Evolutionary conservation across 2,888 invertebrate genomes (phyloP), one percentile per base, ranked within the genome.

Genomic region (Gasteruption jaculator): DNA sequence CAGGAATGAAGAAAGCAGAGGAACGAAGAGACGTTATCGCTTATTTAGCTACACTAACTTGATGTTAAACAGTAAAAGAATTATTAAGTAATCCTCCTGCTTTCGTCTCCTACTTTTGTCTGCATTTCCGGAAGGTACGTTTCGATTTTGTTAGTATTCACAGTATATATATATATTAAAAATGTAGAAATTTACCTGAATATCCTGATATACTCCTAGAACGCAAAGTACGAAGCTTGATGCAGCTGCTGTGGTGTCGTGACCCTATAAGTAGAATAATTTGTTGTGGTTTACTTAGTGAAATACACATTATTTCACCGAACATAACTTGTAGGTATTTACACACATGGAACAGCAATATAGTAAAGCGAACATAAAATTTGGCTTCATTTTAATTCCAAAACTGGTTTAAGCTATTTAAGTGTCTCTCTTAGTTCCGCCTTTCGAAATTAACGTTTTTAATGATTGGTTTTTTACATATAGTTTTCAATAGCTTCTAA

Each of bases 171-270:
- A 26, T 15, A 12, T 21, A 30, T 20, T 32, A 21, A n/a, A 38
- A 39, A 27, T 24, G 31, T 10, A 19, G 26, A 14, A 24, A 22
- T 11, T 19, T 46, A 69, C 71, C 71, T 87, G 87, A 52, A 86
- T 78, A 41, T 85, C 74, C 59, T 82, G 81, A 66, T 86, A 83
- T 45, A 81, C 75, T 41, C 86, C 88, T 76, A 89, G 80, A 57
- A 86, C 67, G 25, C 83, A 86, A n/a, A 88, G 73, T 65, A 85
- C 83, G 74, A 87, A 88, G 60, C 87, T 87, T 54, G 85, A 86
- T 8, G 83, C 87, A 18, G 87, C 85, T 3, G 88, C 86, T 3
- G 87, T 87, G 2, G 88, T 89, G 57, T 88, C 87, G 63, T 87
- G 87, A 29, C 86, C 87, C 81, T 82, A 44, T 39, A 61, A 56